Evolutionary conservation across 2,797 vertebrate genomes (phyloP), one percentile per base, ranked within the genome.

Genomic region (Pelobates cultripes): DNA sequence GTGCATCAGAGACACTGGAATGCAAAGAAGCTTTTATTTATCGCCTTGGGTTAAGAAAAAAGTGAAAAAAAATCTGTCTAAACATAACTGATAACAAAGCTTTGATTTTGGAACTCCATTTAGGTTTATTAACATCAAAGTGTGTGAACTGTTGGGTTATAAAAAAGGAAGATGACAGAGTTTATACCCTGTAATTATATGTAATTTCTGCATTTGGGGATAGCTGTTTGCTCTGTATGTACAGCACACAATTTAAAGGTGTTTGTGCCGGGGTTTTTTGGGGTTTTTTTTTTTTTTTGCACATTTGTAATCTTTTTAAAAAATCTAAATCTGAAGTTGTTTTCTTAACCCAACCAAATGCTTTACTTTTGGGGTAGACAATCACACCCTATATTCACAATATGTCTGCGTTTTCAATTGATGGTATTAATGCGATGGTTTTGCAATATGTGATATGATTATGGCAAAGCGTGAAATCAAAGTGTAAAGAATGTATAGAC

Each of bases 71-170:
- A 89, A 90, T 90, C 86, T 91, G 85, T 87, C 86, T 88, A 89
- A 92, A 92, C 87, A 91, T 91, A 91, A 92, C 88, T 89, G 89
- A 92, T 93, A 91, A 92, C 89, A 91, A 92, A 91, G 89, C 92
- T 95, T 94, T 94, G 92, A 94, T 94, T 92, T 93, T 94, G 91
- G 92, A 93, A 93, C 94, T 90, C 86, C 89, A 88, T 93, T 92
- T 92, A 94, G 91, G 91, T 94, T 93, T 92, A 60, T 90, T 90
- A 88, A 92, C 93, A 93, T 94, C 92, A 92, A 93, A 93, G 92
- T 91, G 90, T 92, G 86, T 91, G 92, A 94, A 90, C 70, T 85
- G 85, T 88, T 88, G 85, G 87, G 89, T 92, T 92, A 91, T 92
- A 90, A 90, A 93, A 93, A 92, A 89, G 89, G 92, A 90, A 91